phyloP scores from a whole-genome alignment of 2,888 invertebrate species.

The Ectemnius continuus region DNA sequence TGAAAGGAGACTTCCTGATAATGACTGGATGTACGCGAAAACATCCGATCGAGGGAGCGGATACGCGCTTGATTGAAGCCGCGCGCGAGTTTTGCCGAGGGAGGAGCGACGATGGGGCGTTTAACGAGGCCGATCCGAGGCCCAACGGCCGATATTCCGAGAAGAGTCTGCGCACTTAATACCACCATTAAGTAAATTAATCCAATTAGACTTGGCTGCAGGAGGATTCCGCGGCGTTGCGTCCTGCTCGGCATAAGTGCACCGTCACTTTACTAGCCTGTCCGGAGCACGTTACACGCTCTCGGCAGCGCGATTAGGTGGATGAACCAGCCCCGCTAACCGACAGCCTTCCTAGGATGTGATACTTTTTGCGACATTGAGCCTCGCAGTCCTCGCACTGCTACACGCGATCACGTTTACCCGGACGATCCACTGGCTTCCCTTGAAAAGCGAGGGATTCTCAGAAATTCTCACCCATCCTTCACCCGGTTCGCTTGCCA shows the following conservation, averaged over 20 bases:
- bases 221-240: slow-evolving; percentile 16
- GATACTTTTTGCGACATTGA: slow-evolving; percentile 7
- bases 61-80: slow-evolving; percentile 4
- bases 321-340: slow-evolving; percentile 4
- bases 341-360: slow-evolving; percentile 13
- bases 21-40: slow-evolving; percentile 3
- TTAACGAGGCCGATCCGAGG: slow-evolving; percentile 19
- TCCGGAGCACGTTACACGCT: slow-evolving; percentile 12
- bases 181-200: slow-evolving; percentile 64
- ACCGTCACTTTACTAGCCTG: slow-evolving; percentile 14
- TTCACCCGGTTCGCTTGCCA: neutral
- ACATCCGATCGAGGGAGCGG: neutral
- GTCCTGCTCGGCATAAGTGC: slow-evolving; percentile 18
- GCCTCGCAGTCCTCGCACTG: slow-evolving; percentile 7
- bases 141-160: slow-evolving; percentile 43
- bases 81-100: slow-evolving; percentile 9
- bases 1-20: neutral
- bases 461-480: slow-evolving; percentile 9
- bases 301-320: slow-evolving; percentile 19
- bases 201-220: slow-evolving; percentile 58
- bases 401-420: slow-evolving; percentile 17
- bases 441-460: slow-evolving; percentile 2
- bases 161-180: slow-evolving; percentile 56
- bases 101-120: slow-evolving; percentile 5
- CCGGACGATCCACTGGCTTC: slow-evolving; percentile 4